Evolutionary conservation across 2,888 invertebrate genomes (phyloP).

Genomic region (Lottia scabra): DNA sequence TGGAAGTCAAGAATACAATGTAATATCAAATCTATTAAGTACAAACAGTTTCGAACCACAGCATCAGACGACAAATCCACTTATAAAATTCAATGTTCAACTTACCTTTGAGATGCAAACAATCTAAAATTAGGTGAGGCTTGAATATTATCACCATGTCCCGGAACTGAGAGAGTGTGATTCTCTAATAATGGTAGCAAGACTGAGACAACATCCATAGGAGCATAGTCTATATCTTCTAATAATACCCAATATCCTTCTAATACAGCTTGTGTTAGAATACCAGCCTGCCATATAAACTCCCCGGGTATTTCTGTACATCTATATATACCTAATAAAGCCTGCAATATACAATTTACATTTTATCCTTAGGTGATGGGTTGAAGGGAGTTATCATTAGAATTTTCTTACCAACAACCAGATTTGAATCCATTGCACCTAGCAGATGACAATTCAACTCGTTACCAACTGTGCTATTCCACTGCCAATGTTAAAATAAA

Average conservation of each 20-base stretch:
- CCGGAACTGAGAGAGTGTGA: slow-evolving; percentile 85
- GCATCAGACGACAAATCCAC: not conserved
- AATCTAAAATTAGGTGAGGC: slow-evolving; percentile 90
- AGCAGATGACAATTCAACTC: no score
- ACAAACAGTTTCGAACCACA: not conserved
- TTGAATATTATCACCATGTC: slow-evolving; percentile 85
- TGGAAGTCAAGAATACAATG: no score
- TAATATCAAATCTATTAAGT: no score
- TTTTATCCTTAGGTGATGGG: no score
- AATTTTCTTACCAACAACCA: not conserved
- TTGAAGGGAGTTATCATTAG: no score
- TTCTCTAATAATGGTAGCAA: slow-evolving; percentile 88
- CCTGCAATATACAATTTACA: slow-evolving; percentile 53
- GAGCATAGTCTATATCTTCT: slow-evolving; percentile 95
- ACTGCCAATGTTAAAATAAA: no score
- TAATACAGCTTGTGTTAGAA: slow-evolving; percentile 79
- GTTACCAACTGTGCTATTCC: no score
- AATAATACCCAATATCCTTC: slow-evolving; percentile 84
- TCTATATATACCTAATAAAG: slow-evolving; percentile 90
- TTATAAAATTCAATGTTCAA: not conserved
- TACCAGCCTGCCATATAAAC: slow-evolving; percentile 96
- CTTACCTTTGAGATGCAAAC: slow-evolving; percentile 84
- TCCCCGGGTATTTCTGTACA: slow-evolving; percentile 98
- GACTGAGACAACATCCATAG: slow-evolving; percentile 91
- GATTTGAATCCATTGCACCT: no score